Base-by-base conservation (phyloP, 2,888 invertebrate species). In the Plebejus argus region DNA sequence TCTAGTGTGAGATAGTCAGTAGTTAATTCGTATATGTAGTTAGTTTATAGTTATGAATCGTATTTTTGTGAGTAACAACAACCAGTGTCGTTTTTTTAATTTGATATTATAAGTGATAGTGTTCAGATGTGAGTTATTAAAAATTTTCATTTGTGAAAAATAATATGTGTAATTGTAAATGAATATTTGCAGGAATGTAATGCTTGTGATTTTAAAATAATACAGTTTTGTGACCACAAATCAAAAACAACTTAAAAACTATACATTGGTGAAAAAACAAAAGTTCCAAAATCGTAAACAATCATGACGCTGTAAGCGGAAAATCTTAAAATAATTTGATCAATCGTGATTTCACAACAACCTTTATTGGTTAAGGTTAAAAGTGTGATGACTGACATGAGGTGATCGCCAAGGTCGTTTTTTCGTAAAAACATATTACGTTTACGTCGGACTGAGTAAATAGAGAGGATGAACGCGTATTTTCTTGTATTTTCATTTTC, bases 341-440 rank as follows among this genome's bases (percentile, higher is more conserved):
- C 39, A 20, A 45, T 70, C 35, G 39, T 71, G 45, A 45, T 72
- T 72, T 45, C 39, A 33, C 33, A 23, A 12, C 5, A 72, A 72
- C 72, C 72, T 72, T 72, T 72, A 72, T 72, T 23, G 45, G 71
- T 20, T 72, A 72, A 39, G 72, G 72, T 72, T 33, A 72, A 72
- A 39, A 39, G 72, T 45, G 45, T 39, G 72, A 72, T 39, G 72
- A 72, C 72, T 72, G 39, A 72, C 72, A 39, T 72, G 45, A 72
- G 72, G 72, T 72, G 72, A 72, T 66, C 45, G 39, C 45, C 72
- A 39, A 72, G 23, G 72, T 72, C 20, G 39, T 39, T 72, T 39
- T 72, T 72, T 23, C 20, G 33, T 20, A 10, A 72, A 72, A 39
- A 45, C 23, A 45, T 45, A 53, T 18, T 53, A 45, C n/a, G 45